phyloP scores from a whole-genome alignment of 2,888 invertebrate species.

The Cylindroiulus punctatus region DNA sequence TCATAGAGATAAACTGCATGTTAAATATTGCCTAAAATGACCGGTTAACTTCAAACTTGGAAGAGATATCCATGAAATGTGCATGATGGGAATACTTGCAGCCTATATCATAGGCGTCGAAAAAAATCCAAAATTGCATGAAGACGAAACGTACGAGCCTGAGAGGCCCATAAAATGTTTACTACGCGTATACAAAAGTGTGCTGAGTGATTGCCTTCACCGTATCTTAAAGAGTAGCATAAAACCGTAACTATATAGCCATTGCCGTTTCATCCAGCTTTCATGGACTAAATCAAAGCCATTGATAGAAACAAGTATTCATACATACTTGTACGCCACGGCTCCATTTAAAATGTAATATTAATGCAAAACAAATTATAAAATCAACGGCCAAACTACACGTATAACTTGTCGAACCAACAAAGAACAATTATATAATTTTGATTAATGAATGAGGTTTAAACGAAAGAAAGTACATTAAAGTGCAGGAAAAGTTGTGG shows the following conservation, averaged over 20 bases:
- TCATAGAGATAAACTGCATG: slow-evolving; percentile 40
- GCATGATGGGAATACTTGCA: slow-evolving; percentile 37
- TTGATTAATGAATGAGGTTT: too few relatives aligned
- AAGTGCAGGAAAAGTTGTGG: too few relatives aligned
- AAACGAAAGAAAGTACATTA: background rate
- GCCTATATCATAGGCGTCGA: slow-evolving; percentile 39
- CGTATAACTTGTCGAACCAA: background rate
- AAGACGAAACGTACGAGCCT: slow-evolving; percentile 43
- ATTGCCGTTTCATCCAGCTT: background rate
- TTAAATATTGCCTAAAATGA: slow-evolving; percentile 47
- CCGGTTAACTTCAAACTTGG: slow-evolving; percentile 43
- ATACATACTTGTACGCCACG: background rate
- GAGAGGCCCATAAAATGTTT: slow-evolving; percentile 38
- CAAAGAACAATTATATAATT: background rate
- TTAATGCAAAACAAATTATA: slow-evolving; percentile 2
- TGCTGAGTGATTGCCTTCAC: slow-evolving; percentile 40
- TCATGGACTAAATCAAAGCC: slow-evolving; percentile 17
- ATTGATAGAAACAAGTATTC: background rate
- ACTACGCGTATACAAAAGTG: slow-evolving; percentile 40
- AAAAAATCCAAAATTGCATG: slow-evolving; percentile 36
- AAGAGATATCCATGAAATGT: slow-evolving; percentile 39
- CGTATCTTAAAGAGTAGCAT: slow-evolving; percentile 42
- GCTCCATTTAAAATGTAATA: background rate
- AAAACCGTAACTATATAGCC: slow-evolving; percentile 20
- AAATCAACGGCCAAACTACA: background rate